Evolutionary conservation across 2,888 invertebrate genomes (phyloP), one percentile per base, ranked within the genome.

Genomic region (Galerucella calmariensis): DNA sequence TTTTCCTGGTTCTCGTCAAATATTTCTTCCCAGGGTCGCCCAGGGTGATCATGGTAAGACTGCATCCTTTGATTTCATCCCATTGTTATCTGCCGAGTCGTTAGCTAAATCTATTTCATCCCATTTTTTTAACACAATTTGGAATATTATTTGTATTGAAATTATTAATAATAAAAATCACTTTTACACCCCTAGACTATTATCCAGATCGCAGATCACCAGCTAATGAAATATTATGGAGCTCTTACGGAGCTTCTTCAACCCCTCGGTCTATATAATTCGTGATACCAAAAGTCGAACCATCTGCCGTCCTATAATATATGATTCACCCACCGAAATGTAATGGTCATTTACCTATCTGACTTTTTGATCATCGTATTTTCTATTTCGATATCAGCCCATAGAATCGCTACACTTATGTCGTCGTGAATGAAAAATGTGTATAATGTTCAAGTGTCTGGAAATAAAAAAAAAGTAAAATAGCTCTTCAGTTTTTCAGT

Each of bases 341-440:
- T 80, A 77, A 81, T 82, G 83, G 82, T 83, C 82, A 84, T 84
- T 83, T 84, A 83, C 82, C 82, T 83, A 83, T 82, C 82, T 80
- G 78, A 77, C 79, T 77, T 80, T 79, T 75, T 75, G 77, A 79
- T 79, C 79, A 75, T 70, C 27, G 35, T 69, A 70, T 71, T 73
- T 58, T 48, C 84, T 84, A 85, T 84, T 85, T 85, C 84, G 85
- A 46, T 72, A 72, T 72, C 72, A 58, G 46, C 3, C 44, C 63
- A 67, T 67, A 59, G 46, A 27, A 72, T 72, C 72, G 58, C 51
- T 48, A 66, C 63, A 59, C 72, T 59, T 72, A 65, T 56, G 56
- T 56, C 46, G 10, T 66, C 59, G 53, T 8, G 48, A 63, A 72
- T 72, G 66, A 67, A 67, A 59, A 72, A 72, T 67, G 66, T 59